Evolutionary conservation across 2,888 invertebrate genomes (phyloP), one percentile per base, ranked within the genome.

Genomic region (Alviniconcha strummeri): DNA sequence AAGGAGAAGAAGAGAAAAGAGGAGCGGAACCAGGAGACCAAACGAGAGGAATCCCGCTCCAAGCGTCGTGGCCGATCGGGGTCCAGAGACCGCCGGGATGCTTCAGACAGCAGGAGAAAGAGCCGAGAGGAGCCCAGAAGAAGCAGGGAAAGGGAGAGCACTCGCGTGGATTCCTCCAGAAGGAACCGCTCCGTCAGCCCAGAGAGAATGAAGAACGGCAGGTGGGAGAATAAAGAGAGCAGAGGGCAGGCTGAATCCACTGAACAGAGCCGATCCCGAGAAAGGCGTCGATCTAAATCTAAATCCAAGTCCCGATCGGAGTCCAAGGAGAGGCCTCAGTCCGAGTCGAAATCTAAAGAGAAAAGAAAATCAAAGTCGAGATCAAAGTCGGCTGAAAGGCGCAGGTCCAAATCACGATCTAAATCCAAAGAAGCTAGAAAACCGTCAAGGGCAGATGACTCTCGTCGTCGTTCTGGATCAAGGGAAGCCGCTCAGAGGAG

Each of bases 291-390:
- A 72, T 82, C 81, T n/a, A 74, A 71, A 54, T 60, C 64, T 17
- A 15, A n/a, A 69, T 69, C 77, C 57, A 57, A 19, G 19, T 78
- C 78, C 36, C 6, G 57, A 19, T 77, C 77, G 64, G 75, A 19
- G 52, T 57, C 74, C 9, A 57, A 79, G 9, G 69, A 79, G 17
- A 81, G 64, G 54, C 15, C 54, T 17, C 74, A 71, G 15, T 81
- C 78, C 60, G 69, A 75, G 15, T 82, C 83, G 52, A 74, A 76
- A 67, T 52, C 76, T 15, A 69, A 74, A 36, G 67, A 72, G 57
- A 81, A 78, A 56, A 83, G 17, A 69, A 80, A 71, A 36, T 56
- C 55, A 15, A 71, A 56, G 54, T 83, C 81, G 67, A 85, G 56
- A 36, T 36, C 36, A 36, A 36, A 36, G 55, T 79, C 78, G 72